Conservation (phyloP, 2,888 invertebrate species). For the Sycophila texana region DNA sequence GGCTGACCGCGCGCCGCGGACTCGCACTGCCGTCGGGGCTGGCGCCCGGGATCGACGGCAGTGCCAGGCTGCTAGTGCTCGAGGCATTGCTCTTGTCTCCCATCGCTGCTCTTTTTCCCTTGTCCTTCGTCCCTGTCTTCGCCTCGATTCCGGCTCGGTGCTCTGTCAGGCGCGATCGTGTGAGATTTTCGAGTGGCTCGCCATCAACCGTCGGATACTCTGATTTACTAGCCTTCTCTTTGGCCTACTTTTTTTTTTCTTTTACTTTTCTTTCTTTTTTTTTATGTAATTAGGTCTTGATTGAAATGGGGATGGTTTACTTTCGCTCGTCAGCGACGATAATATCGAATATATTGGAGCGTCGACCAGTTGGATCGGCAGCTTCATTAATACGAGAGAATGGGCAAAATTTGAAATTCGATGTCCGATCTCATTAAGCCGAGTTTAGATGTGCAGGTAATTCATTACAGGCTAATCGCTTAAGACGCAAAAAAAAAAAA, state of each 20-base stretch:
- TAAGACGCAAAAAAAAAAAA: no score
- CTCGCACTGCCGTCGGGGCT: constrained; percentile 73
- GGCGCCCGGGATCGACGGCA: constrained; percentile 69
- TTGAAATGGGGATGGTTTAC: no score
- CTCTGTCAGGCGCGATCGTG: neutral
- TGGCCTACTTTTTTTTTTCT: neutral
- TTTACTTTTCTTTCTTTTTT: neutral
- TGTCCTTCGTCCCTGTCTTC: neutral
- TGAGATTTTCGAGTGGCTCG: no score
- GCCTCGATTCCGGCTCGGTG: neutral
- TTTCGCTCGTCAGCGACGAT: no score
- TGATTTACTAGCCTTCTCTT: neutral
- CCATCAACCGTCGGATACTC: neutral
- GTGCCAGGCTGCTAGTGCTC: constrained; percentile 70
- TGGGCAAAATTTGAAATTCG: no score
- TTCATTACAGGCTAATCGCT: no score
- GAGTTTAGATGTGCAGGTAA: no score
- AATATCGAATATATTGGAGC: no score
- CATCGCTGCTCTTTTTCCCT: constrained; percentile 58
- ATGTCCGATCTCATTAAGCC: no score
- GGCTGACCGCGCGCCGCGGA: constrained; percentile 83
- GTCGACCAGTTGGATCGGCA: no score
- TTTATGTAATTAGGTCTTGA: neutral
- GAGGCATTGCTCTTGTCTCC: constrained; percentile 70
- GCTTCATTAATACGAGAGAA: no score